Evolutionary conservation across 2,888 invertebrate species (phyloP).

Genomic region (Anthrax anthrax): DNA sequence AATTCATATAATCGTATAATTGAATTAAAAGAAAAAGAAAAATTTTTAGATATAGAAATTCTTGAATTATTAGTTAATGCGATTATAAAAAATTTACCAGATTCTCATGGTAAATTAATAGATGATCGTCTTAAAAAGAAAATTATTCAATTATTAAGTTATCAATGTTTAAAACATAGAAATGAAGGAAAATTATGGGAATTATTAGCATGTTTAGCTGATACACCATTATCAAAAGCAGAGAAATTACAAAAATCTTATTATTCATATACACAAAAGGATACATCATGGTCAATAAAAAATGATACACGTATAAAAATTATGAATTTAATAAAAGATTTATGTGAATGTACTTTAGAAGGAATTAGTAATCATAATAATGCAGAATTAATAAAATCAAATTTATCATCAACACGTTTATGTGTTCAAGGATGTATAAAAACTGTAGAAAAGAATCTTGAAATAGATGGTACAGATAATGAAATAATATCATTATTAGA

Average conservation of each 20-base stretch:
- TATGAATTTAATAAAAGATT: conserved; percentile 41
- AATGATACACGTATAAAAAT: conserved; percentile 46
- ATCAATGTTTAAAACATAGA: conserved; percentile 36
- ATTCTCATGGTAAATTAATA: conserved; percentile 45
- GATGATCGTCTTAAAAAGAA: conserved; percentile 29
- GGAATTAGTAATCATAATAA: conserved; percentile 36
- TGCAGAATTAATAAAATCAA: conserved; percentile 39
- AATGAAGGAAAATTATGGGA: conserved; percentile 68
- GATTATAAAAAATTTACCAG: conserved; percentile 46
- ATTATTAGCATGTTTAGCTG: conserved; percentile 58
- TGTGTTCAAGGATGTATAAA: conserved; percentile 42
- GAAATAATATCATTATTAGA: conserved; percentile 30
- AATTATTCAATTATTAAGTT: conserved; percentile 24
- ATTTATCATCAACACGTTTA: conserved; percentile 44
- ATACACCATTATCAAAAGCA: conserved; percentile 40
- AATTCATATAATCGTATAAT: conserved; percentile 71
- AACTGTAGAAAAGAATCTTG: conserved; percentile 34
- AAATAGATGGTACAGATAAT: conserved; percentile 28
- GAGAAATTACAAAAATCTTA: conserved; percentile 68
- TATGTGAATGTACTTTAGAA: conserved; percentile 44
- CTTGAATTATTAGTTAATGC: conserved; percentile 57
- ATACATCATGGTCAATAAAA: conserved; percentile 41
- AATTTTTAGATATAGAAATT: conserved; percentile 64
- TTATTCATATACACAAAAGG: conserved; percentile 52
- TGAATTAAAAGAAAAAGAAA: conserved; percentile 59